Conservation (phyloP, 2,888 invertebrate species). For the Agrotis ipsilon region DNA sequence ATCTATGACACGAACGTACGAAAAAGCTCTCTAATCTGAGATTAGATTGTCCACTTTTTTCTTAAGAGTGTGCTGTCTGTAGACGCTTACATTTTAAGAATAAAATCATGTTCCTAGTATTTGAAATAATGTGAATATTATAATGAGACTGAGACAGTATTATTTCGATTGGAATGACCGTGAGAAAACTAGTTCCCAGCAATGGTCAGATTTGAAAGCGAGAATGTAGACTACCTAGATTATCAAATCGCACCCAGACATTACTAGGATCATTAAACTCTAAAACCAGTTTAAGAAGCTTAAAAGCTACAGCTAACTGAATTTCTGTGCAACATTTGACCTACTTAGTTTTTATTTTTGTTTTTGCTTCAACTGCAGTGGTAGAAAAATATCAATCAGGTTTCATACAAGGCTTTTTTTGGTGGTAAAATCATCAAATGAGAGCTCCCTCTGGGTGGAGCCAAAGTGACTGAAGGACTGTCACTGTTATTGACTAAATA, state of each 20-base stretch:
- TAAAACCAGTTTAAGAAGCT: slow-evolving; percentile 2
- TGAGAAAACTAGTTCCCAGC: not conserved
- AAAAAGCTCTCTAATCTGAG: too few relatives aligned
- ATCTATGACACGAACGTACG: too few relatives aligned
- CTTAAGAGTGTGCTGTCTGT: too few relatives aligned
- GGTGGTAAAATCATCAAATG: too few relatives aligned
- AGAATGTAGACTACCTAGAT: not conserved
- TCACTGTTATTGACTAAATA: too few relatives aligned
- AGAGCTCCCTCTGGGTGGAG: too few relatives aligned
- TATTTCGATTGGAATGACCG: not conserved
- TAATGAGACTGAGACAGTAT: not conserved
- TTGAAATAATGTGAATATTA: not conserved
- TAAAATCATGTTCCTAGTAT: not conserved
- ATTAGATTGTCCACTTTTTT: too few relatives aligned
- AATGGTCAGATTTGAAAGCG: not conserved
- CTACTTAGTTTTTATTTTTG: not conserved
- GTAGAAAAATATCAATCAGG: not conserved
- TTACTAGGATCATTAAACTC: not conserved
- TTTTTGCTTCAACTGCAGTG: not conserved
- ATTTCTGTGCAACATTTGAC: slow-evolving; percentile 8
- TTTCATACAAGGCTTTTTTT: too few relatives aligned
- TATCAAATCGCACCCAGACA: not conserved
- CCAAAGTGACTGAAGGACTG: too few relatives aligned
- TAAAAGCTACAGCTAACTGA: slow-evolving; percentile 1
- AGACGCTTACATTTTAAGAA: slow-evolving; percentile 3